Evolutionary conservation across 2,888 invertebrate genomes (phyloP).

Genomic region (Aplocera efformata): DNA sequence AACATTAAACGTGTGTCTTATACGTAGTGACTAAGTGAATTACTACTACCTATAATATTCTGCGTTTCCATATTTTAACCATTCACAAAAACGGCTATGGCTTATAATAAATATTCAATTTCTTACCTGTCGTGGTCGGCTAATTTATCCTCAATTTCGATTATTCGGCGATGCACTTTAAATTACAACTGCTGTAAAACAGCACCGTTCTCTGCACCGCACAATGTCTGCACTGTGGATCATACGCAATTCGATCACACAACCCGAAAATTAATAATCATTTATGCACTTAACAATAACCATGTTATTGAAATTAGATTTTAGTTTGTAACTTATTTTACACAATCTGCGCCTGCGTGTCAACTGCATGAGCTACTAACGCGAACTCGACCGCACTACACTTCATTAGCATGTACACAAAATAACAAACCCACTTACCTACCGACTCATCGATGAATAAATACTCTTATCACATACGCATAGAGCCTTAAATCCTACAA

Average conservation of each 20-base stretch:
- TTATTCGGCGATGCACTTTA: constrained; percentile 30
- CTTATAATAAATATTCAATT: too few relatives aligned
- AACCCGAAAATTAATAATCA: constrained; percentile 3
- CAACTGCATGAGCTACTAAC: constrained; percentile 73
- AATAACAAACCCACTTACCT: constrained; percentile 59
- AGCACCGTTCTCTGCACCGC: constrained; percentile 18
- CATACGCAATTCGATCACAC: constrained; percentile 16
- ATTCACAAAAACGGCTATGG: too few relatives aligned
- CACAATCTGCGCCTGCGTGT: constrained; percentile 69
- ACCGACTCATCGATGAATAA: constrained; percentile 33
- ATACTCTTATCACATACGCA: constrained; percentile 32
- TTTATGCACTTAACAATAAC: constrained; percentile 3
- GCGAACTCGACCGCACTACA: constrained; percentile 71
- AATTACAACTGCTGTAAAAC: constrained; percentile 13
- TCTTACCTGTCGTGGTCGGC: constrained; percentile 50
- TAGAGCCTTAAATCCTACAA: constrained; percentile 43
- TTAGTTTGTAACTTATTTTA: constrained; percentile 51
- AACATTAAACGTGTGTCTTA: too few relatives aligned
- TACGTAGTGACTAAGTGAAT: too few relatives aligned
- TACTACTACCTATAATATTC: too few relatives aligned
- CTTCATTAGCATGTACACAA: constrained; percentile 74
- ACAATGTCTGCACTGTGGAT: constrained; percentile 17
- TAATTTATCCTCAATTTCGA: constrained; percentile 55
- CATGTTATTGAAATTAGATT: constrained; percentile 17
- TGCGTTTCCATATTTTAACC: too few relatives aligned